A percentile compares a stretch with the other conserved stretches of the same genome.
phyloP scores from a whole-genome alignment of 2,888 invertebrate genomes.

The Tenthredo amoena region DNA sequence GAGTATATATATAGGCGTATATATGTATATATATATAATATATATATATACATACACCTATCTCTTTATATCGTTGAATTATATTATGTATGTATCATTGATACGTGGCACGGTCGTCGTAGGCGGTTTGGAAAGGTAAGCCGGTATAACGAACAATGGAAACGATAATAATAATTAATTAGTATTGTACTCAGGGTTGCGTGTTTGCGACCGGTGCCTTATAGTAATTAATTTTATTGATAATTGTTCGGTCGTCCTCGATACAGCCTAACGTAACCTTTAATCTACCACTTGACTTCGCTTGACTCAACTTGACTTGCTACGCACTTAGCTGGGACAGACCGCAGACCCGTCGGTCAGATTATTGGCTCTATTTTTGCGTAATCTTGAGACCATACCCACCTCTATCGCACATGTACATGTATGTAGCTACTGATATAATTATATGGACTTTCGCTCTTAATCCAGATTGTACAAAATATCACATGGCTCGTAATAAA shows the following conservation, averaged over 20 bases:
- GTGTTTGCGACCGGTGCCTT: slow-evolving; percentile 26
- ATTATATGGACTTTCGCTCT: not conserved
- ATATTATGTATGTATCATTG: slow-evolving; percentile 13
- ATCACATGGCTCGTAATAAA: not conserved
- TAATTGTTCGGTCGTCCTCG: slow-evolving; percentile 52
- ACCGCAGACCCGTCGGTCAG: slow-evolving; percentile 32
- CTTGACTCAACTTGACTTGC: slow-evolving; percentile 47
- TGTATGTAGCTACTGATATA: not conserved
- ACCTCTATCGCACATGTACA: not conserved
- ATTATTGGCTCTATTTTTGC: slow-evolving; percentile 26
- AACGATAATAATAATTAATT: slow-evolving; percentile 51
- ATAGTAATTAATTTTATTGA: slow-evolving; percentile 48
- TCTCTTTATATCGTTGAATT: not conserved
- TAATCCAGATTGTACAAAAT: not conserved
- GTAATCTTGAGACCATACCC: slow-evolving; percentile 16
- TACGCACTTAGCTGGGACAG: slow-evolving; percentile 44
- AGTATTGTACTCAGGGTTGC: slow-evolving; percentile 49
- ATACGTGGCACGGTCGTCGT: slow-evolving; percentile 12
- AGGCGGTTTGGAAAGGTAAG: slow-evolving; percentile 33
- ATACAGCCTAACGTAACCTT: slow-evolving; percentile 47
- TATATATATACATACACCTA: not conserved
- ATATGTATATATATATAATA: not conserved
- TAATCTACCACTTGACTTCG: slow-evolving; percentile 52
- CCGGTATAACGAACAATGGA: slow-evolving; percentile 34
- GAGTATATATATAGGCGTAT: not conserved